Evolutionary conservation across 1,140 invertebrate species (phyloP), one percentile per base, ranked within the genome.

Genomic region (Leptopilina boulardi): DNA sequence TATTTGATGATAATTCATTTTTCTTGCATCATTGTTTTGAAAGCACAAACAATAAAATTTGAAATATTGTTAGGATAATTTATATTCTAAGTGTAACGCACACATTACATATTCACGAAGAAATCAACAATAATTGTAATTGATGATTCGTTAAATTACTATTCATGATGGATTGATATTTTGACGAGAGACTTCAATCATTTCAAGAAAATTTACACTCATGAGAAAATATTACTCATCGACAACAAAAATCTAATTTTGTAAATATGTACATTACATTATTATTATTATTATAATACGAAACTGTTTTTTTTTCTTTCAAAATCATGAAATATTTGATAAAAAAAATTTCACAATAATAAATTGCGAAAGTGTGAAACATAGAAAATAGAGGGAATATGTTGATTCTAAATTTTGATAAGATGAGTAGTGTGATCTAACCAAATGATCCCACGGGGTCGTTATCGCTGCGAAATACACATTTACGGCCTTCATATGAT

Each of bases 401-500:
- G 0, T 9, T 26, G 59, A 66, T 66, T 66, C 59, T 66, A 66
- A 66, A 66, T 66, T n/a, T 26, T 66, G 59, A 66, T 66, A 66
- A 30, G 9, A 30, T 30, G 59, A 30, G 23, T 66, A n/a, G 59
- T 30, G 26, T 30, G 26, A 23, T 66, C 59, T 30, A 66, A 34
- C 23, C 30, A 13, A 66, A 30, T 66, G 59, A 66, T 66, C 26
- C 26, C 59, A 34, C 59, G 59, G 26, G 26, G 59, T 66, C 59
- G 59, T 66, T 66, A 66, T 66, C 59, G 59, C 59, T 30, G 59
- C 26, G 23, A 66, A 66, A 66, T 66, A 34, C 59, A 30, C 56
- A 66, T 66, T 66, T 66, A 21, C 56, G 56, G 21, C 59, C 26
- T 66, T 30, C 59, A 66, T n/a, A n/a, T 66, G 59, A 66, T 66